Conservation (phyloP, 2,113 vertebrate species). For the Eulemur rufifrons region DNA sequence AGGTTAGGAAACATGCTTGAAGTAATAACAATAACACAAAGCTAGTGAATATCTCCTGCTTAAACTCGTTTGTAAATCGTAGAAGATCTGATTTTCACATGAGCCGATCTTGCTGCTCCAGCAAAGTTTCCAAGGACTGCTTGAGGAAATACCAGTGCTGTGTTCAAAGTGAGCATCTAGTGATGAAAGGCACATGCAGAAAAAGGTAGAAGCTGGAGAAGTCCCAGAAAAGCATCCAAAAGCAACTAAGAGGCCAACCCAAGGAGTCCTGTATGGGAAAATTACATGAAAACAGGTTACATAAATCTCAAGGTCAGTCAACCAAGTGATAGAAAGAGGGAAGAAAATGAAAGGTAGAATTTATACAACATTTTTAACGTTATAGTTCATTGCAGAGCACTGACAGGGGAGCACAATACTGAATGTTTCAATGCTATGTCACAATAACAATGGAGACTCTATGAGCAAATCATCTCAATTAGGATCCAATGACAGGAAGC, state of each 20-base stretch:
- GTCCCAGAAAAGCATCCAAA: background rate
- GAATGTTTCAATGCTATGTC: background rate
- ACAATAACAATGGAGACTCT: constrained; percentile 49
- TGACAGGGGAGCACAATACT: constrained; percentile 24
- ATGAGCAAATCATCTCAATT: constrained; percentile 16
- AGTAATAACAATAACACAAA: background rate
- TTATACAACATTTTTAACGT: constrained; percentile 77
- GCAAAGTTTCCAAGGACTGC: background rate
- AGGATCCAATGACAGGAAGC: background rate
- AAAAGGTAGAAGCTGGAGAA: background rate
- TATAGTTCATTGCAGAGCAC: constrained; percentile 69
- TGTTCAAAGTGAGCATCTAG: background rate
- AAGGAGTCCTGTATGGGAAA: background rate
- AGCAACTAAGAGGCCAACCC: background rate
- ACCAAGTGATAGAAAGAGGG: constrained; percentile 52
- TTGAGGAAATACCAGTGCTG: background rate
- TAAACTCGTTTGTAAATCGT: background rate
- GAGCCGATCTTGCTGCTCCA: background rate
- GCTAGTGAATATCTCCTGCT: background rate
- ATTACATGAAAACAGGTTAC: constrained; percentile 24
- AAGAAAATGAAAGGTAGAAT: constrained; percentile 59
- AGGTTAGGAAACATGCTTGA: background rate
- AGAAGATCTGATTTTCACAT: background rate
- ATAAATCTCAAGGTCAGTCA: constrained; percentile 58
- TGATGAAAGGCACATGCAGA: background rate